These are phyloP conservation scores for Ectemnius continuus DNA, from an alignment of 2,888 invertebrate species.

Conservation along the genomic window DNA sequence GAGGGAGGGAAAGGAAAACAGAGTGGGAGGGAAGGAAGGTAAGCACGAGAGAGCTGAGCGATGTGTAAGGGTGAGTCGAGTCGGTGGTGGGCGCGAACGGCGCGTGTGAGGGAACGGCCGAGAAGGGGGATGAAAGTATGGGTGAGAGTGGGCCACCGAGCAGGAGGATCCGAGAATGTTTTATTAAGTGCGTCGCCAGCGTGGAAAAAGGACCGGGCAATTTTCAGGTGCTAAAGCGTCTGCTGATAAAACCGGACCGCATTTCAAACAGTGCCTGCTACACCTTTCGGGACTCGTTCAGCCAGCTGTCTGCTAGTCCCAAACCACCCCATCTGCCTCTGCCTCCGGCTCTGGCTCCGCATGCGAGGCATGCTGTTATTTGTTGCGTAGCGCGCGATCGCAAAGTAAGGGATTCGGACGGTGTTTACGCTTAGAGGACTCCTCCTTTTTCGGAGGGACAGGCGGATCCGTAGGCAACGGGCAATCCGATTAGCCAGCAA, in stretches of 20 bases:
- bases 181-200: constrained; percentile 75
- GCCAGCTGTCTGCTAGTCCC: constrained; percentile 29
- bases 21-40: constrained; percentile 38
- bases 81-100: constrained; percentile 19
- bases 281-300: constrained; percentile 61
- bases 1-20: constrained; percentile 63
- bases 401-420: neutral
- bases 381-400: neutral
- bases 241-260: constrained; percentile 70
- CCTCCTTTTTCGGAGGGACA: neutral
- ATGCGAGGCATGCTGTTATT: constrained; percentile 13
- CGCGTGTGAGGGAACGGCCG: constrained; percentile 37
- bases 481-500: neutral
- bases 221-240: constrained; percentile 75
- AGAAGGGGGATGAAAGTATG: constrained; percentile 37
- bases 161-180: constrained; percentile 69
- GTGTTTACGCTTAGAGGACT: constrained; percentile 2
- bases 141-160: constrained; percentile 52
- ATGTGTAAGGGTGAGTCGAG: constrained; percentile 16
- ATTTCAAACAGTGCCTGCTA: constrained; percentile 65
- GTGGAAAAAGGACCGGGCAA: constrained; percentile 73
- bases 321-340: constrained; percentile 21
- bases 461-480: constrained; percentile 4
- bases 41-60: constrained; percentile 12
- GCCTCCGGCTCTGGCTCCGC: too few relatives aligned